Evolutionary conservation across 2,797 vertebrate genomes (phyloP), one percentile per base, ranked within the genome.

Genomic region (Rhabdomys pumilio): DNA sequence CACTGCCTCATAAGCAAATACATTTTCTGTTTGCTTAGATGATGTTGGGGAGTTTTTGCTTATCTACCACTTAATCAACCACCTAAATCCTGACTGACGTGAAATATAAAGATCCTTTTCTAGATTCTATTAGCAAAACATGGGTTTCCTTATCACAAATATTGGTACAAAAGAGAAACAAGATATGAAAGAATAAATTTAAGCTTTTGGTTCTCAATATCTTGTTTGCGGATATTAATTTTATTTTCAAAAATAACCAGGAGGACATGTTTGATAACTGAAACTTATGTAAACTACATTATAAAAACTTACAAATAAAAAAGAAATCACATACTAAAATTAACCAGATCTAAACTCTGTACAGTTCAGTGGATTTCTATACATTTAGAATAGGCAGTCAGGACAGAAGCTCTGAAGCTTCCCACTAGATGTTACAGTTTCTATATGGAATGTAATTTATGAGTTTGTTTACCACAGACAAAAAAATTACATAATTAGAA

Each of bases 1-100:
- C 61, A 97, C 80, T 94, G 15, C 34, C 29, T 8, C 89, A 9
- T 65, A 90, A 97, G 55, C 81, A 93, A 87, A 84, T 79, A 2
- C 0, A 67, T 89, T 83, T 85, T 41, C 34, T 89, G 38, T 34
- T 55, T 81, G 19, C 61, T 93, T 63, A 83, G 15, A 89, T 81
- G 9, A 2, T 38, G 0, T 4, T 57, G 55, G 44, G 15, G 11
- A 69, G 67, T 50, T 59, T 95, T 93, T 20, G 47, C 6, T 84
- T 88, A 75, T 44, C 26, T 75, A 86, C 75, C 11, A 10, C 11
- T 95, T 22, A 92, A 1, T 84, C 8, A 92, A 22, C 0, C 2
- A 96, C 72, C 12, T 22, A 95, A n/a, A 93, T 79, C 5, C 50
- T 89, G 79, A 53, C 2, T 75, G 38, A 75, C 59, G 38, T 41